A percentile compares a stretch with the other conserved stretches of the same genome.
phyloP scores from a whole-genome alignment of 92 coral and sea anemone genomes.

The Pocillopora meandrina region DNA sequence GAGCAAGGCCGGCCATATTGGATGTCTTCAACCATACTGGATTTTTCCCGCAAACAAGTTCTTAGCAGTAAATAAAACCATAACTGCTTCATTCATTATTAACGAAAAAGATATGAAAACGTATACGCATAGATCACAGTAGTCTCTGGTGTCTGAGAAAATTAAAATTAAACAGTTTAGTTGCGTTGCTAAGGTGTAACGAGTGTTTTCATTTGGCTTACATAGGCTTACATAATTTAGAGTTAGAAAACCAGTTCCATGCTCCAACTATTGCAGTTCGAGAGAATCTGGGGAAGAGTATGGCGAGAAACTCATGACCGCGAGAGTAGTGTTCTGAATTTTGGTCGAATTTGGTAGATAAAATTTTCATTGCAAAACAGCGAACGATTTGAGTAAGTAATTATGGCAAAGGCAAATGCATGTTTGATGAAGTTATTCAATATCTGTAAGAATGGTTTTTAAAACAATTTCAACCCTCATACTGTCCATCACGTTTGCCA shows the following conservation, averaged over 20 bases:
- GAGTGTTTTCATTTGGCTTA: background rate
- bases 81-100: conserved; percentile 1
- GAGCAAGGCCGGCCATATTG: conserved; percentile 83
- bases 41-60: background rate
- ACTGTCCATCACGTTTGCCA: too few species aligned
- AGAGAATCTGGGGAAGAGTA: background rate
- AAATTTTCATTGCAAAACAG: too few species aligned
- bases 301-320: background rate
- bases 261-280: background rate
- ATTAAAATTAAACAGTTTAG: background rate
- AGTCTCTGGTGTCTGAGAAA: background rate
- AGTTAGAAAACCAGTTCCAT: background rate
- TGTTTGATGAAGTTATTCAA: too few species aligned
- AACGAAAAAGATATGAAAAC: background rate
- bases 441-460: too few species aligned
- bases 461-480: too few species aligned
- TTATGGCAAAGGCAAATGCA: too few species aligned
- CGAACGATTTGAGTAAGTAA: too few species aligned
- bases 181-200: conserved; percentile 7
- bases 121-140: background rate
- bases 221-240: background rate
- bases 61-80: background rate
- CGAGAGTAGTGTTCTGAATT: too few species aligned
- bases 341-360: too few species aligned
- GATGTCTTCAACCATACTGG: background rate